Conservation (phyloP, 1,140 invertebrate species). For the Calliphora vicina region DNA sequence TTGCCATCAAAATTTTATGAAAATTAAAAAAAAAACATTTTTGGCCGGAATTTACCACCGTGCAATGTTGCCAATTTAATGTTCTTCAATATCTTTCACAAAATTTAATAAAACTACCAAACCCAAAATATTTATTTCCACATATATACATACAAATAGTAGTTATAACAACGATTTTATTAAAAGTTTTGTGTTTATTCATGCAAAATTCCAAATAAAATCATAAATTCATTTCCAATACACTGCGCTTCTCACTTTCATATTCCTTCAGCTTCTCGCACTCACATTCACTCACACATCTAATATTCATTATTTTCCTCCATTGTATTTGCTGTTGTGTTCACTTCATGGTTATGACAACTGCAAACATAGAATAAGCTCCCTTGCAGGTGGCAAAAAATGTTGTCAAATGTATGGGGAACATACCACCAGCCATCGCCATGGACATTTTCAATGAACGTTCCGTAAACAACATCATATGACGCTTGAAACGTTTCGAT, state of each 20-base stretch:
- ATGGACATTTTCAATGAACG: conserved; percentile 46
- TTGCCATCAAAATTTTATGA: no score
- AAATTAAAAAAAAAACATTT: no score
- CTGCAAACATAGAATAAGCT: conserved; percentile 54
- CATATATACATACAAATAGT: no score
- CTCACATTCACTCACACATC: neutral
- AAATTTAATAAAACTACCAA: no score
- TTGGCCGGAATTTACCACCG: no score
- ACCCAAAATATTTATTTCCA: no score
- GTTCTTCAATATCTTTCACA: no score
- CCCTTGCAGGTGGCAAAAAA: conserved; percentile 50
- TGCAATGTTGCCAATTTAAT: no score
- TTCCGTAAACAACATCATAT: conserved; percentile 54
- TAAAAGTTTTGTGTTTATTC: neutral
- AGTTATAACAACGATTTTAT: no score
- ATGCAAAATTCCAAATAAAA: neutral
- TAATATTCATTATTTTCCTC: neutral
- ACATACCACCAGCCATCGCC: conserved; percentile 51
- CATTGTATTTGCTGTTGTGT: neutral
- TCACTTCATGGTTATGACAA: conserved; percentile 41
- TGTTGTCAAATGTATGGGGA: conserved; percentile 50
- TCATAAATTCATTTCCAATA: neutral
- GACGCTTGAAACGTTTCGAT: conserved; percentile 42
- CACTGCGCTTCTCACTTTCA: neutral
- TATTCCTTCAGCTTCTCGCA: neutral